Conservation (phyloP, 2,113 vertebrate species). For the Myiozetetes cayanensis region DNA sequence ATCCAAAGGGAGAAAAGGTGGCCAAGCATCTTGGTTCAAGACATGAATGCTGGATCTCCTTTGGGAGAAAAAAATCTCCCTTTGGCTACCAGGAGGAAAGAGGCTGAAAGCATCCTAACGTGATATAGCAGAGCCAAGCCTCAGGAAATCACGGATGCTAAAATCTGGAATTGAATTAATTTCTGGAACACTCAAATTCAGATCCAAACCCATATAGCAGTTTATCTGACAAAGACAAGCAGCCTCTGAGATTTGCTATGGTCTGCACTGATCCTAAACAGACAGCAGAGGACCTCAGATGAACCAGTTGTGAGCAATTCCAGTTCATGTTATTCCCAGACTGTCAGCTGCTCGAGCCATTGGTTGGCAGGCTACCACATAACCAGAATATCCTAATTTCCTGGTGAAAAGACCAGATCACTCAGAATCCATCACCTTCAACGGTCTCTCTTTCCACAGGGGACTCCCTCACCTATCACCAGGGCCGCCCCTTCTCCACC, state of each 20-base stretch:
- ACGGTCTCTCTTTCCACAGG: conserved; percentile 68
- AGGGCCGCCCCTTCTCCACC: conserved; percentile 97
- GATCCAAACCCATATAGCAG: not conserved
- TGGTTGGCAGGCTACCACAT: not conserved
- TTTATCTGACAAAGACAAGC: not conserved
- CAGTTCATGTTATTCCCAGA: not conserved
- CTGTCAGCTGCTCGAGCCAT: not conserved
- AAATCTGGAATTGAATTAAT: not conserved
- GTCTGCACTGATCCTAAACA: not conserved
- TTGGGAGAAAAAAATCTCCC: not conserved
- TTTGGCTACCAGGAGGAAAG: not conserved
- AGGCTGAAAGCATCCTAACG: not conserved
- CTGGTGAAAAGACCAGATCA: not conserved
- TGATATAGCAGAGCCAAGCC: not conserved
- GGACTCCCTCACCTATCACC: conserved; percentile 96
- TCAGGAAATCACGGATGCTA: not conserved
- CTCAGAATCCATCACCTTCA: not conserved
- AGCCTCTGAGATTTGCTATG: not conserved
- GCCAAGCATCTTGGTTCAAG: not conserved
- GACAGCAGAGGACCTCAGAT: conserved; percentile 14
- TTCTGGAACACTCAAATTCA: not conserved
- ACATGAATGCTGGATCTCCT: not conserved
- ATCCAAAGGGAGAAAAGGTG: not conserved
- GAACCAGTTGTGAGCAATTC: not conserved
- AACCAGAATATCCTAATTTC: not conserved